Conservation (phyloP, 2,888 invertebrate genomes). For the Hyposoter didymator region DNA sequence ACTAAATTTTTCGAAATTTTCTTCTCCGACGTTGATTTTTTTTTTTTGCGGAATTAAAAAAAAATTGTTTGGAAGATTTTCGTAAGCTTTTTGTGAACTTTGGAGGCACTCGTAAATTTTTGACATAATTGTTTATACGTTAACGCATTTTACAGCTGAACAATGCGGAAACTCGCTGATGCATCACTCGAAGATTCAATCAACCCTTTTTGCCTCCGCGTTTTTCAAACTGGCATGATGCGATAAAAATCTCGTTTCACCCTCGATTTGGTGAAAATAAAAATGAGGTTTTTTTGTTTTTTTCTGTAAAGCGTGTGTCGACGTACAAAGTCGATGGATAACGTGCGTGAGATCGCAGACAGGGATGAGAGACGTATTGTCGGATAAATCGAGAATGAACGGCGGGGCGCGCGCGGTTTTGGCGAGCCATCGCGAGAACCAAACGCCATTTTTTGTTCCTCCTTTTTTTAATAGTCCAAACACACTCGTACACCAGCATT, state of each 20-base stretch:
- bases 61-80: neutral
- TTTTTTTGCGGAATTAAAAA: neutral
- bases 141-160: neutral
- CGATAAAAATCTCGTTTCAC: conserved; percentile 65
- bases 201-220: conserved; percentile 55
- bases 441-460: conserved; percentile 40
- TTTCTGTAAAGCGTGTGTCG: conserved; percentile 25
- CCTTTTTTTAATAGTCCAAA: conserved; percentile 70
- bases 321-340: conserved; percentile 45
- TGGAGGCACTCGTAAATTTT: no score
- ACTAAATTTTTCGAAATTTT: neutral
- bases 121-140: no score
- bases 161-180: conserved; percentile 47
- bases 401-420: conserved; percentile 59
- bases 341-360: conserved; percentile 26
- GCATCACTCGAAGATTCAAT: conserved; percentile 63
- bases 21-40: neutral
- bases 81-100: no score
- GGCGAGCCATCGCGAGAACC: conserved; percentile 29
- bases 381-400: conserved; percentile 45
- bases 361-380: conserved; percentile 28
- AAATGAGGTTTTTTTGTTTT: conserved; percentile 15
- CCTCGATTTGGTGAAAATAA: conserved; percentile 51
- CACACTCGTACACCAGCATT: conserved; percentile 34
- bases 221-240: conserved; percentile 11